Percentiles rank a stretch among this genome's conserved stretches.
phyloP scores from a whole-genome alignment of 2,113 vertebrate species.

The Tragelaphus scriptus region DNA sequence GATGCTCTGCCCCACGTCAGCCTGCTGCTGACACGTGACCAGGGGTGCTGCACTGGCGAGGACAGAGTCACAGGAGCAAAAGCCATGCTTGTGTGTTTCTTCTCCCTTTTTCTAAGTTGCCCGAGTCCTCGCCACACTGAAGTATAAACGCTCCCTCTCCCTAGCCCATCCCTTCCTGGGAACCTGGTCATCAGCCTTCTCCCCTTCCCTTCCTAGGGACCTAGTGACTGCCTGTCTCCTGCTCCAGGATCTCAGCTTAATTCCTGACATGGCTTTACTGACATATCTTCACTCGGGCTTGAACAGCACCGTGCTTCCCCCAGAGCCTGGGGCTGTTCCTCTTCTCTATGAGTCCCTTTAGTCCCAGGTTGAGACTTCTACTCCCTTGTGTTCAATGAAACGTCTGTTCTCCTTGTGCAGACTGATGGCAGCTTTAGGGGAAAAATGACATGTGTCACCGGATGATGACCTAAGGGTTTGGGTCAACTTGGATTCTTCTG shows the following conservation, averaged over 20 bases:
- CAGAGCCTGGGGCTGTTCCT: neutral
- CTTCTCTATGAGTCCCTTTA: neutral
- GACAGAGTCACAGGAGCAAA: neutral
- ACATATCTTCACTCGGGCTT: neutral
- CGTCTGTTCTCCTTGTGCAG: neutral
- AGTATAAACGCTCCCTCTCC: fast-evolving
- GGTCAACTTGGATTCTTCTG: neutral
- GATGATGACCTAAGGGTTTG: neutral
- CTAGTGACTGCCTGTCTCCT: neutral
- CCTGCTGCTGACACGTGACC: neutral
- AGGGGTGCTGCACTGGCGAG: neutral
- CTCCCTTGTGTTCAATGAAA: fast-evolving
- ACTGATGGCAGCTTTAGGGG: neutral
- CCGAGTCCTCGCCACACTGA: neutral
- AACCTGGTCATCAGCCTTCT: neutral
- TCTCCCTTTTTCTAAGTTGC: neutral
- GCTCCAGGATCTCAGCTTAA: neutral
- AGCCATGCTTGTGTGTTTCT: too few species aligned
- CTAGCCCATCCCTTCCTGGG: neutral
- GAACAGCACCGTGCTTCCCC: neutral
- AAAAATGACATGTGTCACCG: neutral
- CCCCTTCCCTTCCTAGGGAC: neutral
- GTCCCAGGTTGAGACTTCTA: too few species aligned
- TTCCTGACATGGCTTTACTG: neutral
- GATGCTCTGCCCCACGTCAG: neutral